Evolutionary conservation across 2,113 vertebrate genomes (phyloP).

Genomic region (Hylia prasina): DNA sequence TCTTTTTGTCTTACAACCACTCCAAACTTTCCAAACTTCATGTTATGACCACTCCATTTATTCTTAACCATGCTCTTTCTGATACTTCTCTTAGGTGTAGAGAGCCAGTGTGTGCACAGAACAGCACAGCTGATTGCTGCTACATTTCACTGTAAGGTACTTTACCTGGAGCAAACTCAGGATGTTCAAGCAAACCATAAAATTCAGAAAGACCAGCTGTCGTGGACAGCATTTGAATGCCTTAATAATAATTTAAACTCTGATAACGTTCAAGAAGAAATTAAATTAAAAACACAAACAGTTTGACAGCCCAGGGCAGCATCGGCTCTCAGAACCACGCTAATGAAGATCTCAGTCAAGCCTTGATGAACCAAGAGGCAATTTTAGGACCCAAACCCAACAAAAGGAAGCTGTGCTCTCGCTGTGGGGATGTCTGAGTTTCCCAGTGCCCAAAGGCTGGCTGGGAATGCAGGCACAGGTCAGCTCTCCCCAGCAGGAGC

Average conservation of each 20-base stretch:
- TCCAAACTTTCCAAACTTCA: background rate
- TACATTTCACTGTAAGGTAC: background rate
- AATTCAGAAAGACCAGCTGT: background rate
- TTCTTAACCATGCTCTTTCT: background rate
- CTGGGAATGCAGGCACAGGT: background rate
- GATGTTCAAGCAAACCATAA: background rate
- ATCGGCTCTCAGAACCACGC: background rate
- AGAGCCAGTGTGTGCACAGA: background rate
- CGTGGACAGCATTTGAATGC: background rate
- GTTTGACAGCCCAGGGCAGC: background rate
- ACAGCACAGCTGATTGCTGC: background rate
- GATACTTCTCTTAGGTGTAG: accelerated
- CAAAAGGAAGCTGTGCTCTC: background rate
- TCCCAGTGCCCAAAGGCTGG: background rate
- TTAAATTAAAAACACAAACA: background rate
- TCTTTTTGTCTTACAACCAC: background rate
- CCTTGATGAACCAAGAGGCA: background rate
- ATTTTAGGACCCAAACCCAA: background rate
- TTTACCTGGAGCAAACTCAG: background rate
- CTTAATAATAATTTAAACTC: background rate
- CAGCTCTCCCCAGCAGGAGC: background rate
- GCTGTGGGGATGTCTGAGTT: background rate
- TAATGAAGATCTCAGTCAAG: background rate
- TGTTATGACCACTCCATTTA: background rate
- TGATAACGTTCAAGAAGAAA: background rate